A percentile compares a stretch with the other conserved stretches of the same genome.
phyloP scores from a whole-genome alignment of 2,888 invertebrate genomes.

The Trissolcus japonicus region DNA sequence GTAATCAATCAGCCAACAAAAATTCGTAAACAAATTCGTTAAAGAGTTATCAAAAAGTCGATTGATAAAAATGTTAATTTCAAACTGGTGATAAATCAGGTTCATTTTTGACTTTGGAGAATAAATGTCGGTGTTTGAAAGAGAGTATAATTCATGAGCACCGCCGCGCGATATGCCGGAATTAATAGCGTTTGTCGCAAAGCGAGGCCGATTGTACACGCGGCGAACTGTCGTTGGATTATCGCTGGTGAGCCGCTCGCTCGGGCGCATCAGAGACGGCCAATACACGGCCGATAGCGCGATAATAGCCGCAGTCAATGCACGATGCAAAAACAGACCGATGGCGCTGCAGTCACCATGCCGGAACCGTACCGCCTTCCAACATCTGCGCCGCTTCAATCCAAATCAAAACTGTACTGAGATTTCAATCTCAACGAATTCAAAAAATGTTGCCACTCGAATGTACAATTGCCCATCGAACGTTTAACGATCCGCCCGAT shows the following conservation, averaged over 20 bases:
- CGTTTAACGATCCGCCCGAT: slow-evolving; percentile 11
- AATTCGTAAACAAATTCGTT: too few relatives aligned
- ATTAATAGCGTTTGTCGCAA: slow-evolving; percentile 25
- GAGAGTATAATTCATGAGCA: slow-evolving; percentile 32
- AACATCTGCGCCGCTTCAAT: slow-evolving; percentile 42
- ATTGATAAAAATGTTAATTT: too few relatives aligned
- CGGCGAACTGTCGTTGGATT: slow-evolving; percentile 36
- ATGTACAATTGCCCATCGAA: not conserved
- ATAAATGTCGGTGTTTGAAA: slow-evolving; percentile 1
- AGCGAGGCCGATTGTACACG: slow-evolving; percentile 11
- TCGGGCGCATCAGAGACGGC: slow-evolving; percentile 40
- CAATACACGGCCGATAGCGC: slow-evolving; percentile 43
- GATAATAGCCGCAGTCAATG: slow-evolving; percentile 51
- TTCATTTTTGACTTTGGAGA: too few relatives aligned
- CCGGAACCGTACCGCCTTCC: slow-evolving; percentile 44
- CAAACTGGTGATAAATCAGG: too few relatives aligned
- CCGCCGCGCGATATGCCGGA: slow-evolving; percentile 15
- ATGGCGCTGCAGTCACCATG: slow-evolving; percentile 29
- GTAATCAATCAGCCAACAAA: too few relatives aligned
- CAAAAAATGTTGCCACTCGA: slow-evolving; percentile 6
- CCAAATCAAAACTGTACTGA: slow-evolving; percentile 14
- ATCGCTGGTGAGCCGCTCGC: slow-evolving; percentile 30
- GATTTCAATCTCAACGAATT: slow-evolving; percentile 30
- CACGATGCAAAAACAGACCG: slow-evolving; percentile 43
- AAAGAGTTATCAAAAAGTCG: too few relatives aligned